Evolutionary conservation across 2,797 vertebrate species (phyloP), one percentile per base, ranked within the genome.

Genomic region (Poliocrania exsul): DNA sequence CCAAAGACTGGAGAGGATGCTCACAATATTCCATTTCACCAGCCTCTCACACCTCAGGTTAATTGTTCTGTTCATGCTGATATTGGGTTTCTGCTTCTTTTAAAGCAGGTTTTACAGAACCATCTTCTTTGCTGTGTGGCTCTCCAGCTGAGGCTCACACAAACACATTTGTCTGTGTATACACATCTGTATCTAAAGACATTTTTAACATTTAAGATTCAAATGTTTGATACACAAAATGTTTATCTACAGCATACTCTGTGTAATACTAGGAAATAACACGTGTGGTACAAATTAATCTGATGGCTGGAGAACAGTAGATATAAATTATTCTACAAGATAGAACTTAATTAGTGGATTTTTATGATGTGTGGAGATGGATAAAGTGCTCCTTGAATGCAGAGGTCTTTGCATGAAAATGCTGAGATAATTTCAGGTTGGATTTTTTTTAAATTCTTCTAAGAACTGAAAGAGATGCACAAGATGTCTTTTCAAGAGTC

Each of bases 381-480:
- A 79, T 58, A 89, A 95, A 95, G 94, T 96, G 81, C 86, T 94
- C 64, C 94, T 91, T 95, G 95, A 94, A 96, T 96, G 95, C 97
- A 97, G 91, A 95, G 92, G 96, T 94, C 90, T 96, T 94, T 96
- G 88, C 90, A 92, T 94, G 92, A 96, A 94, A 74, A 93, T 97
- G 90, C 92, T 97, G 82, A 97, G 97, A 98, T 97, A 98, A 97
- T 98, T 98, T 97, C 97, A 93, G 81, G 67, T 67, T 37, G 85
- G 92, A 21, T 38, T 93, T 94, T 96, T 96, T 21, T 37, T 83
- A 13, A 93, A 97, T 95, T 75, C 86, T 95, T 94, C 69, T 90
- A 91, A 93, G 70, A 88, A 81, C 33, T 69, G 90, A 94, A 57
- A 23, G 40, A 57, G 42, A 25, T 25, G 42, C 31, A 44, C 23